phyloP scores from a whole-genome alignment of 2,888 invertebrate genomes.

The Hirtodrosophila histrioides region DNA sequence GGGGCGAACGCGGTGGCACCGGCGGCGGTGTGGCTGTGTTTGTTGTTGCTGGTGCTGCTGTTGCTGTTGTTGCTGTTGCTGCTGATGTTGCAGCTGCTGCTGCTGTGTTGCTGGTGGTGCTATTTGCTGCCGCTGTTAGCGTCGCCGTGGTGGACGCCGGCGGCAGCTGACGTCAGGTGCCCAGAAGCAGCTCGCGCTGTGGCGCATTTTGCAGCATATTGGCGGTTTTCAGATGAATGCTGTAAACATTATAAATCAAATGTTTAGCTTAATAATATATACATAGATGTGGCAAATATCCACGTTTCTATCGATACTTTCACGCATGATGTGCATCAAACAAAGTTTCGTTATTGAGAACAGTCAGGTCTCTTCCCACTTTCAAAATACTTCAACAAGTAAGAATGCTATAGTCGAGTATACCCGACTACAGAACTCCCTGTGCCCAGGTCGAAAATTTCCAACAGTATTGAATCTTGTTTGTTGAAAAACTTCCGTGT shows the following conservation, averaged over 20 bases:
- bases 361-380: too few relatives aligned
- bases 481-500: too few relatives aligned
- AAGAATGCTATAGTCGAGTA: too few relatives aligned
- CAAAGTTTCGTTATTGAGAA: too few relatives aligned
- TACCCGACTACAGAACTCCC: too few relatives aligned
- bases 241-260: constrained; percentile 26
- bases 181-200: constrained; percentile 79
- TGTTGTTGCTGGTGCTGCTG: constrained; percentile 33
- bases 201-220: constrained; percentile 82
- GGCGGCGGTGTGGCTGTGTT: constrained; percentile 52
- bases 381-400: too few relatives aligned
- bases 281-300: too few relatives aligned
- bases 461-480: too few relatives aligned
- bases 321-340: too few relatives aligned
- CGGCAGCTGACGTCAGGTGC: constrained; percentile 81
- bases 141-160: constrained; percentile 47
- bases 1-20: constrained; percentile 66
- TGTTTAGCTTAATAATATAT: neutral
- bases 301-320: too few relatives aligned
- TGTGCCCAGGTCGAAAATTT: too few relatives aligned
- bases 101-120: constrained; percentile 17
- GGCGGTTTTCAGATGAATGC: constrained; percentile 83
- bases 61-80: constrained; percentile 30
- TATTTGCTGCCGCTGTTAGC: constrained; percentile 41
- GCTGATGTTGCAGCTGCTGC: constrained; percentile 26